These are phyloP conservation scores for Epinotia bilunana DNA, from an alignment of 2,888 invertebrate species.

Conservation along the genomic window DNA sequence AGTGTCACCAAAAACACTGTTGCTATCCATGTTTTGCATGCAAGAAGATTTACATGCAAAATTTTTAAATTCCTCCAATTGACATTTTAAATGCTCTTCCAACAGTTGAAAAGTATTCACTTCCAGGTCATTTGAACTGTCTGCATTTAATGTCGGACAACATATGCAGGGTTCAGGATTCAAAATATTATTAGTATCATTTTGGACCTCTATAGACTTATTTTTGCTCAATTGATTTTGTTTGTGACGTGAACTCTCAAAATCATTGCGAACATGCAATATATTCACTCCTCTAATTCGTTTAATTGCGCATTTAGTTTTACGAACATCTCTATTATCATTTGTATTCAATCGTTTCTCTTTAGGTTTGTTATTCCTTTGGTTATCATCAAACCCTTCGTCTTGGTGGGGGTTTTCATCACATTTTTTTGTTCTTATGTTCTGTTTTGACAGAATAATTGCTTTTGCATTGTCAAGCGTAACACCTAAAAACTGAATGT, in stretches of 20 bases:
- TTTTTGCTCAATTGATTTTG: constrained; percentile 45
- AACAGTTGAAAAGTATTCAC: constrained; percentile 72
- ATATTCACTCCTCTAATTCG: not conserved
- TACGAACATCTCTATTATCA: not conserved
- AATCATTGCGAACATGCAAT: constrained; percentile 21
- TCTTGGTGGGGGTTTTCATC: not conserved
- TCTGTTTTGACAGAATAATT: not conserved
- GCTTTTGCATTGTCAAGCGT: not conserved
- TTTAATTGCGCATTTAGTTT: not conserved
- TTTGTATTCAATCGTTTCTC: not conserved
- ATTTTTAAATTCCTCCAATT: constrained; percentile 63
- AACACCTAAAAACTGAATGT: constrained; percentile 15
- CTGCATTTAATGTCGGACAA: constrained; percentile 55
- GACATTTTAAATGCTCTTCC: constrained; percentile 69
- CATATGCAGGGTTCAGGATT: constrained; percentile 63
- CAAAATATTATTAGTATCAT: constrained; percentile 43
- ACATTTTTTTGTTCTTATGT: not conserved
- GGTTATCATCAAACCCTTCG: not conserved
- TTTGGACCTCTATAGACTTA: constrained; percentile 53
- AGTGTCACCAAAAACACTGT: constrained; percentile 63
- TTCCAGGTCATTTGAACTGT: constrained; percentile 68
- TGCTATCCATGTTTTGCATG: constrained; percentile 63
- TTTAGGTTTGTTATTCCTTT: not conserved
- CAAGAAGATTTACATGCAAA: constrained; percentile 58
- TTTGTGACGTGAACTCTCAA: not conserved